Evolutionary conservation across 2,888 invertebrate species (phyloP), one percentile per base, ranked within the genome.

Genomic region (Leptinotarsa tumamoca): DNA sequence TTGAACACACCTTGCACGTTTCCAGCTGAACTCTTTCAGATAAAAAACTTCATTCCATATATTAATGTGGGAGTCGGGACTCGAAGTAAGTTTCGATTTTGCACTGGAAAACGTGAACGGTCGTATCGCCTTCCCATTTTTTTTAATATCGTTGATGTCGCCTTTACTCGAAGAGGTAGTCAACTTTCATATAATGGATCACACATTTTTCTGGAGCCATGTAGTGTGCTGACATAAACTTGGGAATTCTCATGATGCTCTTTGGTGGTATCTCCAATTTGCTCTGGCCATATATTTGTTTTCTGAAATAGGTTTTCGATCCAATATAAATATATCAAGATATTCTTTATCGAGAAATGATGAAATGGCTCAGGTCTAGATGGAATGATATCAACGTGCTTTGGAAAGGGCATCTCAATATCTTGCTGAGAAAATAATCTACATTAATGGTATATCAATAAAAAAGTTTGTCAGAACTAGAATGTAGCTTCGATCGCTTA

Each of bases 241-340:
- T 54, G 58, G 23, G 58, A 58, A 58, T 58, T 58, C 23, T 58
- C 23, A 23, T 58, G 58, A 58, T 58, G 23, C 58, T 58, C 58
- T 58, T 15, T 5, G 14, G 23, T 21, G 23, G 3, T 15, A 14
- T 58, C 15, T 14, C 14, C 58, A 23, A 23, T 23, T 58, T 58
- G 58, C 58, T 58, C 14, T 58, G 58, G 58, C 14, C 14, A 58
- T 58, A 58, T 58, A 58, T 58, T 58, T 58, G 58, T 23, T 18
- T 3, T 18, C 23, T 13, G 21, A 15, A 58, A 58, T 13, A 58
- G 58, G 58, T 58, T 58, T 23, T 23, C 15, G 15, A 58, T 58
- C 21, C 23, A 58, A 58, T 21, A 58, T 23, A 58, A 58, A 58
- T 58, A 58, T 23, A 58, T 58, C 21, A 14, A 58, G 23, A 58